Base-by-base conservation (phyloP, 2,888 invertebrate genomes). In the Cryptocephalus moraei region DNA sequence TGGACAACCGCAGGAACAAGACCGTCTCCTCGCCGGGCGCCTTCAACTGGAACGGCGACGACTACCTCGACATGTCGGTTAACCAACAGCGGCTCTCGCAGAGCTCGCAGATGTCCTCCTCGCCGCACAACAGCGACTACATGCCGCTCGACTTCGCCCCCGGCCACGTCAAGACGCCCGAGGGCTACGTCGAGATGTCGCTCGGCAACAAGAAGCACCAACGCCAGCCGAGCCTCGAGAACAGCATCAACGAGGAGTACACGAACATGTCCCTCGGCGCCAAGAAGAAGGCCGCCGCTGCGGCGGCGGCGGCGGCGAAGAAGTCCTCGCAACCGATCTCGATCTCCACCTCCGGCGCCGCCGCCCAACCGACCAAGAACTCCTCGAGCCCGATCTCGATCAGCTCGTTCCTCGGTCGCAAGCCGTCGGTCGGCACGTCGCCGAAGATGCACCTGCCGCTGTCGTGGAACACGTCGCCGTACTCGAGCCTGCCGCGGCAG, bases 171-270 rank as follows among this genome's bases (percentile, higher is more conserved):
- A 64, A 71, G 56, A 73, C 73, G 64, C 43, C 70, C 66, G 81
- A 81, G 40, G 82, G 81, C 32, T 82, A 82, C 62, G 79, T 82
- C 34, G 81, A 82, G 60, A 83, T 83, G 82, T 74, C 75, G 1
- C 39, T 79, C 71, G 68, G 74, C 13, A 46, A 45, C 12, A 39
- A 39, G 38, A 49, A 54, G 39, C 62, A 62, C 41, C 61, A 61
- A 39, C 47, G 65, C 11, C 63, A 67, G 54, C 63, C 63, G 52
- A 64, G 66, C 54, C 56, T 66, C 41, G 67, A 66, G 40, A 59
- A 53, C 32, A 33, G 33, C 8, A 57, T 45, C 46, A 57, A 54
- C 45, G 75, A 75, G 43, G 76, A 78, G 52, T 78, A 79, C 56
- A 73, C 77, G 49, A 75, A 76, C 53, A 77, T 78, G 75, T 70